Evolutionary conservation across 2,113 vertebrate species (phyloP), one percentile per base, ranked within the genome.

Genomic region (Caloenas nicobarica): DNA sequence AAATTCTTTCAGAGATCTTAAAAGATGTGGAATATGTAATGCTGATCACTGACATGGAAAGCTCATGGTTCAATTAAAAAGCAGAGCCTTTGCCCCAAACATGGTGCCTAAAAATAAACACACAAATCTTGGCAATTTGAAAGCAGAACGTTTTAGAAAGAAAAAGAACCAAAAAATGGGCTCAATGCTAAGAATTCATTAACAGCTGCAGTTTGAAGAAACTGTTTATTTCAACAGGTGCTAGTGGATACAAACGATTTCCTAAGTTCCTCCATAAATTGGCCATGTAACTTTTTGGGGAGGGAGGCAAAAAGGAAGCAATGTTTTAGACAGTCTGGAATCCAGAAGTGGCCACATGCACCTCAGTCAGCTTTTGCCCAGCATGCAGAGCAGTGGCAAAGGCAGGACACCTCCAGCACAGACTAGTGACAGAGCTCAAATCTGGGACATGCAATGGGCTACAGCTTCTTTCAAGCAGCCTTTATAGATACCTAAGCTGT

Each of bases 221-320:
- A 73, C 31, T 53, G 23, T 88, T 93, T 88, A 88, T 91, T 93
- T 96, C 82, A 95, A 89, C 69, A 92, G 82, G 88, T 88, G 64
- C 53, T 57, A 25, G 26, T 13, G 29, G 94, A 64, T 58, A 86
- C 50, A 79, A 68, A 71, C 19, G 12, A 40, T 81, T 74, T 81
- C 76, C 19, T 28, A 64, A 40, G 40, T 56, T 81, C 51, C 42
- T 74, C 65, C 50, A 33, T 80, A 79, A 76, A 85, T 44, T 42
- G 25, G 16, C 78, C 58, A 23, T 19, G 15, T 19, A 72, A 54
- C 24, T 48, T 91, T 74, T 54, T 31, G 57, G 42, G 21, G 23
- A 64, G 31, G 31, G n/a, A 85, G 60, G 5, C 53, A 54, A 89
- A 64, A 91, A 81, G 19, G 40, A 34, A 24, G 34, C n/a, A 72